A percentile compares a stretch with the other conserved stretches of the same genome.
These are phyloP conservation scores for Campoplex nolae DNA, from an alignment of 2,888 invertebrate species.

Conservation along the genomic window DNA sequence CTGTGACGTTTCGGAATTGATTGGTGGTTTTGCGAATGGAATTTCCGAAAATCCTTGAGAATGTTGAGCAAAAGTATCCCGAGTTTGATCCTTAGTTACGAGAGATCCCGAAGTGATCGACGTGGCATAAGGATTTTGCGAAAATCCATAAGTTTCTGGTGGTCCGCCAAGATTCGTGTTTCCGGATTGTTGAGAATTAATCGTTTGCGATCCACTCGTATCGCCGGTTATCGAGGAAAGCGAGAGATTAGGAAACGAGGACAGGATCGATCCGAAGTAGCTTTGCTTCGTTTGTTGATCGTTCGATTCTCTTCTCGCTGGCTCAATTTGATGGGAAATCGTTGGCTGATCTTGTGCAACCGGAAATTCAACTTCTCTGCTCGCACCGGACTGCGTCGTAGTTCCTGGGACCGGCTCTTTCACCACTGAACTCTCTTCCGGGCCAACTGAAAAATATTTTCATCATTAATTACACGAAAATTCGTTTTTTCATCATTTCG, in stretches of 20 bases:
- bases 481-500: background rate
- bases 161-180: slow-evolving; percentile 27
- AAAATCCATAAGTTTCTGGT: slow-evolving; percentile 59
- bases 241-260: slow-evolving; percentile 81
- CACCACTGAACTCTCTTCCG: slow-evolving; percentile 40
- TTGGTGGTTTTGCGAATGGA: slow-evolving; percentile 31
- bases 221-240: slow-evolving; percentile 78
- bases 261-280: slow-evolving; percentile 81
- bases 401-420: slow-evolving; percentile 23
- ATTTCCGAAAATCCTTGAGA: slow-evolving; percentile 48
- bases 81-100: slow-evolving; percentile 47
- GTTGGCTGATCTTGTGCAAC: slow-evolving; percentile 32
- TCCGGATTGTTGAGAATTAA: slow-evolving; percentile 34
- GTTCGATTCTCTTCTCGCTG: slow-evolving; percentile 54
- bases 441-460: slow-evolving; percentile 32
- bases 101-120: slow-evolving; percentile 62
- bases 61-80: slow-evolving; percentile 32
- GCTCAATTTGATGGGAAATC: slow-evolving; percentile 44
- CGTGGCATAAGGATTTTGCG: slow-evolving; percentile 63
- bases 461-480: background rate
- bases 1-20: slow-evolving; percentile 20
- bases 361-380: slow-evolving; percentile 39
- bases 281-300: slow-evolving; percentile 75
- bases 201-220: slow-evolving; percentile 37
- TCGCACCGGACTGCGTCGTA: slow-evolving; percentile 19